These are phyloP conservation scores for Brachirus orientalis DNA, from an alignment of 2,113 vertebrate genomes.

Conservation along the genomic window DNA sequence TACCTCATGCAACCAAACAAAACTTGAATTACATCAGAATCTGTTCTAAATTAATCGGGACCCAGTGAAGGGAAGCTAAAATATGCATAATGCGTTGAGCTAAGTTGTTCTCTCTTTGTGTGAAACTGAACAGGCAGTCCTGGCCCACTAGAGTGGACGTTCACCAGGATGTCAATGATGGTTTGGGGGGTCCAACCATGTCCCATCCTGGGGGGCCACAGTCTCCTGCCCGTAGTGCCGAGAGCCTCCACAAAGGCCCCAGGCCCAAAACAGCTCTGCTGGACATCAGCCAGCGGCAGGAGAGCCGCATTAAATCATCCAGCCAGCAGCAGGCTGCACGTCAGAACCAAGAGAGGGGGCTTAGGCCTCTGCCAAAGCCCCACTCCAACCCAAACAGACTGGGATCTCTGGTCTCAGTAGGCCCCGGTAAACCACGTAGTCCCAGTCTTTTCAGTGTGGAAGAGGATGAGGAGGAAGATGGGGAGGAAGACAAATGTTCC, in stretches of 20 bases:
- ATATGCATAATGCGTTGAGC: too few relatives aligned
- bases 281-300: slow-evolving; percentile 80
- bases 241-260: slow-evolving; percentile 92
- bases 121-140: slow-evolving; percentile 86
- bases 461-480: slow-evolving; percentile 93
- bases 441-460: slow-evolving; percentile 95
- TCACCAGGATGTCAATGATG: slow-evolving; percentile 94
- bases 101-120: neutral
- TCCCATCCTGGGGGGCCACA: slow-evolving; percentile 90
- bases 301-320: slow-evolving; percentile 15
- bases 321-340: slow-evolving; percentile 78
- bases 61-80: too few relatives aligned
- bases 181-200: slow-evolving; percentile 90
- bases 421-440: slow-evolving; percentile 74
- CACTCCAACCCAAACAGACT: slow-evolving; percentile 71
- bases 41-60: too few relatives aligned
- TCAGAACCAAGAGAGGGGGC: slow-evolving; percentile 61
- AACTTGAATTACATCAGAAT: too few relatives aligned
- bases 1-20: too few relatives aligned
- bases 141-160: slow-evolving; percentile 98
- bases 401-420: slow-evolving; percentile 53
- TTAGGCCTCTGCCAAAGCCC: slow-evolving; percentile 62
- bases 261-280: slow-evolving; percentile 86
- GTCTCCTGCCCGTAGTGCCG: slow-evolving; percentile 90
- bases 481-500: slow-evolving; percentile 67